A percentile compares a stretch with the other conserved stretches of the same genome.
Conservation (phyloP, 2,797 vertebrate genomes). For the Pempheris klunzingeri region DNA sequence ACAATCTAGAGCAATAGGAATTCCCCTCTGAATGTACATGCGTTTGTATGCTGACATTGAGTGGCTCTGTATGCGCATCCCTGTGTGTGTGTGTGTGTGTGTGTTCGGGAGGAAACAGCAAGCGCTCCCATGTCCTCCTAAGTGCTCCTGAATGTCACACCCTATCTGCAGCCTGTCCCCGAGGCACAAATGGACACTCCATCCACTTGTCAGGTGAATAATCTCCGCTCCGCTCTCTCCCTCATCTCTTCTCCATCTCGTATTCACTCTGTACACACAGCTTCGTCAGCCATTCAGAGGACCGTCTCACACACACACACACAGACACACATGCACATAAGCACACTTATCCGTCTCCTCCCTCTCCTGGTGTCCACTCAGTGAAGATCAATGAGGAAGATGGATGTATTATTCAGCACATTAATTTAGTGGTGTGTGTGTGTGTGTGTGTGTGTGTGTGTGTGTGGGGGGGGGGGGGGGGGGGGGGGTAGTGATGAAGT, state of each 20-base stretch:
- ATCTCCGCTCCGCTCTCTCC: slow-evolving; percentile 67
- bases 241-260: slow-evolving; percentile 69
- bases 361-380: slow-evolving; percentile 48
- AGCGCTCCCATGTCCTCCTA: slow-evolving; percentile 66
- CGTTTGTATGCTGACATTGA: slow-evolving; percentile 28
- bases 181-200: slow-evolving; percentile 82
- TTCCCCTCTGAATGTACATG: neutral
- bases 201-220: slow-evolving; percentile 84
- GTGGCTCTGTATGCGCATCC: neutral
- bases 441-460: slow-evolving; percentile 43
- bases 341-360: slow-evolving; percentile 40
- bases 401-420: slow-evolving; percentile 70
- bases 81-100: slow-evolving; percentile 24
- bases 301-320: slow-evolving; percentile 35
- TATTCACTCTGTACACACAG: slow-evolving; percentile 63
- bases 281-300: slow-evolving; percentile 60
- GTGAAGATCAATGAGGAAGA: slow-evolving; percentile 72
- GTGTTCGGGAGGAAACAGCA: slow-evolving; percentile 34
- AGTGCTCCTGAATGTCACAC: slow-evolving; percentile 81
- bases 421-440: slow-evolving; percentile 60
- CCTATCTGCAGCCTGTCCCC: slow-evolving; percentile 78
- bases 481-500: slow-evolving; percentile 63
- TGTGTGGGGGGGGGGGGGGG: too few species aligned
- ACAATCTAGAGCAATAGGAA: neutral
- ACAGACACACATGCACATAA: slow-evolving; percentile 36